phyloP scores from a whole-genome alignment of 2,113 vertebrate species.

The Cochlearius cochlearius region DNA sequence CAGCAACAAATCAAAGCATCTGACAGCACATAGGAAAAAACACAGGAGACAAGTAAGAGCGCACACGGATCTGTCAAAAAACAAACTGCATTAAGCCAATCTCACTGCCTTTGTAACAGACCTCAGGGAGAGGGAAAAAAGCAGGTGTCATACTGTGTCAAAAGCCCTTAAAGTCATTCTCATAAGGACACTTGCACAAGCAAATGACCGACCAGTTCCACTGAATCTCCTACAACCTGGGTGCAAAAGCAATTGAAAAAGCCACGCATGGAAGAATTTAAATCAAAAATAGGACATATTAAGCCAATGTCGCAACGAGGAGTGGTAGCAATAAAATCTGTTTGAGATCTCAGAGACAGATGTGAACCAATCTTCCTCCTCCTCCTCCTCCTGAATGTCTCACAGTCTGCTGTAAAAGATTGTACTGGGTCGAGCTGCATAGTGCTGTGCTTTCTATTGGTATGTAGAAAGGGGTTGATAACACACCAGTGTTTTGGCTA shows the following conservation, averaged over 20 bases:
- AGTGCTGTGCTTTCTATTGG: too few relatives aligned
- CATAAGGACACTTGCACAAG: background rate
- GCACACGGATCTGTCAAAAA: background rate
- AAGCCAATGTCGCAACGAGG: too few relatives aligned
- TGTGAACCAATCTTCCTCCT: too few relatives aligned
- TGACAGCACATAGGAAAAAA: background rate
- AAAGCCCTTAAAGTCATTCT: background rate
- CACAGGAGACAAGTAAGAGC: background rate
- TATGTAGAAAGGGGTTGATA: too few relatives aligned
- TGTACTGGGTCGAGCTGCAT: too few relatives aligned
- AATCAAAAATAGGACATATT: background rate
- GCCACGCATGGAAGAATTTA: background rate
- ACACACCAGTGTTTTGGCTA: too few relatives aligned
- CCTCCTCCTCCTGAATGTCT: too few relatives aligned
- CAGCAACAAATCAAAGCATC: background rate
- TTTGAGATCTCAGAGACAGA: too few relatives aligned
- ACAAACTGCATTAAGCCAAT: background rate
- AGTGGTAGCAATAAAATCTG: too few relatives aligned
- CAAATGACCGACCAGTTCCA: background rate
- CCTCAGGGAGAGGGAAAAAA: background rate
- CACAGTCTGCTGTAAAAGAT: too few relatives aligned
- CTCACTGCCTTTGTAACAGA: background rate
- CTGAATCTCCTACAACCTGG: background rate
- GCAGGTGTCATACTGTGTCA: background rate
- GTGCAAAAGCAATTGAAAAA: background rate